These are phyloP conservation scores for Pammene aurita DNA, from an alignment of 2,888 invertebrate genomes.

Conservation along the genomic window DNA sequence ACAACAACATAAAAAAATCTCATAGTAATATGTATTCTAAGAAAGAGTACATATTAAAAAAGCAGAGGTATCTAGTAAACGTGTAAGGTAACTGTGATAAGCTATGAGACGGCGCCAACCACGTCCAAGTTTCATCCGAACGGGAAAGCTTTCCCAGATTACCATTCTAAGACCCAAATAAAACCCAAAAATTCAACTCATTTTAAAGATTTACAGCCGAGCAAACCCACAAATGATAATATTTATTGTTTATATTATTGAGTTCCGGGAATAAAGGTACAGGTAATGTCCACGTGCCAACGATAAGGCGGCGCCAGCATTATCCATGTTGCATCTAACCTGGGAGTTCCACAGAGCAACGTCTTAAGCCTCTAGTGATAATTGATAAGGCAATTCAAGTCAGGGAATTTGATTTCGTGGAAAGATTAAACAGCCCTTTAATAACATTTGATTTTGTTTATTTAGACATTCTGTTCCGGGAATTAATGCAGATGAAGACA, in stretches of 20 bases:
- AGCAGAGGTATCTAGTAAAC: too few relatives aligned
- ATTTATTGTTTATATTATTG: conserved; percentile 19
- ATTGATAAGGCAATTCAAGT: conserved; percentile 18
- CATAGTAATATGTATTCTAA: conserved; percentile 57
- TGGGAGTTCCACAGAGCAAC: conserved; percentile 2
- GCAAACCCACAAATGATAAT: conserved; percentile 3
- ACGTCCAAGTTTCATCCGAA: background rate
- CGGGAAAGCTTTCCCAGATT: background rate
- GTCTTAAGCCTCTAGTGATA: conserved; percentile 20
- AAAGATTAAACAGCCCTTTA: conserved; percentile 13
- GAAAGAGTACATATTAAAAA: conserved; percentile 49
- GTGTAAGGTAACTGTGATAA: conserved; percentile 59
- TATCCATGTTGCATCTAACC: conserved; percentile 46
- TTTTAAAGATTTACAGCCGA: conserved; percentile 5
- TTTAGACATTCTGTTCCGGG: conserved; percentile 24
- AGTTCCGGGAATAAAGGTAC: conserved; percentile 50
- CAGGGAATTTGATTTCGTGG: conserved; percentile 19
- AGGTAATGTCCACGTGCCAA: conserved; percentile 65
- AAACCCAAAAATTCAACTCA: background rate
- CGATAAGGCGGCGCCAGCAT: conserved; percentile 74
- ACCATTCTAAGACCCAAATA: background rate
- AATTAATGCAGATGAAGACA: conserved; percentile 6
- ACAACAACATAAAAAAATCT: too few relatives aligned
- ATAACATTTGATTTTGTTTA: conserved; percentile 13
- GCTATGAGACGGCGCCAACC: conserved; percentile 7